Base-by-base conservation (phyloP, 1,140 invertebrate genomes). In the Samia ricini region DNA sequence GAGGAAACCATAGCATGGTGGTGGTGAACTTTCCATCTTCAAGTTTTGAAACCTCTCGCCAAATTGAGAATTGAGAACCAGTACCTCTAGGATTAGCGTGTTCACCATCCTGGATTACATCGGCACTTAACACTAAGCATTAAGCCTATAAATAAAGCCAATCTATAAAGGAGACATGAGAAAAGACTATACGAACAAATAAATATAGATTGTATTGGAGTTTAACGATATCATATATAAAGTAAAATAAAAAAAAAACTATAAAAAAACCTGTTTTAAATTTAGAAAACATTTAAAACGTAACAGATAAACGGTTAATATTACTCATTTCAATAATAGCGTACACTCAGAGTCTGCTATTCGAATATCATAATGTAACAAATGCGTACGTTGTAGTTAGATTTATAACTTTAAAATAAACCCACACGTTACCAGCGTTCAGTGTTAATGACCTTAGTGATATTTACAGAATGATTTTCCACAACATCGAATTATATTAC, bases 331-430 rank as follows among this genome's bases (percentile, higher is more conserved):
- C 50, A 21, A 42, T 23, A 52, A 21, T 52, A 52, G 18, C 50
- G 19, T 0, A 21, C 7, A 20, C 19, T 52, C 24, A 20, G 4
- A 26, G 26, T 42, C 12, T 42, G 4, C 33, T 42, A 42, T 42
- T 42, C n/a, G 12, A 42, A 42, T 42, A 42, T 8, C 8, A 26
- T 42, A 42, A 15, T 42, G 33, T 42, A 42, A 42, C 33, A 42
- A 52, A 20, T 51, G 59, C 49, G 59, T 22, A n/a, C n/a, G 23
- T 33, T 33, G n/a, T n/a, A 15, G 36, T 59, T 52, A 66, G 60
- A 66, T 67, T 67, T 59, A 67, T 60, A 50, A 29, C 21, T n/a
- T 60, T 59, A 55, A 66, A 62, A 63, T 60, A 67, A 67, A 62
- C 64, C 48, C 20, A 22, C 55, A 10, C 58, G 24, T 66, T 61